These are phyloP conservation scores for Aurelia sp. DNA, from an alignment of 30 jellyfish, hydroid and myxozoan species.

Conservation along the genomic window DNA sequence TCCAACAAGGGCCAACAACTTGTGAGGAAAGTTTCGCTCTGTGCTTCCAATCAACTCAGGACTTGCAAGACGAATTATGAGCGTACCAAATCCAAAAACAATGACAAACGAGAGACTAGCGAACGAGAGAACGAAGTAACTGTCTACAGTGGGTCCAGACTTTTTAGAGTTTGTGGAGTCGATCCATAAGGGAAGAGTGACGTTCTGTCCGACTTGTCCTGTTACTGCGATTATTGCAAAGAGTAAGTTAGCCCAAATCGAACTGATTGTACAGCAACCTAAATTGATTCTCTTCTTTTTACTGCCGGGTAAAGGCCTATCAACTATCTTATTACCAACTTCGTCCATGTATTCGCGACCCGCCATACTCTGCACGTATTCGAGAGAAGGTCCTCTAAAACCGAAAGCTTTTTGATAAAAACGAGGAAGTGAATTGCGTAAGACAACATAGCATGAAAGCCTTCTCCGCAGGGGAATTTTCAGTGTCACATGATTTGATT, in stretches of 20 bases:
- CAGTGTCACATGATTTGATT: no score
- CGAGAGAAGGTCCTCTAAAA: no score
- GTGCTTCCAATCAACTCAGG: conserved; percentile 18
- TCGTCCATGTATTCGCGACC: neutral
- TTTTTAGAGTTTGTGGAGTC: conserved; percentile 10
- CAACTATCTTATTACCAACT: neutral
- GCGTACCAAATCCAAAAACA: conserved; percentile 32
- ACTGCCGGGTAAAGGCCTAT: neutral
- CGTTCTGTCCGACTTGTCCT: conserved; percentile 52
- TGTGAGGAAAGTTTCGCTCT: conserved; percentile 40
- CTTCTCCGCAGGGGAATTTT: no score
- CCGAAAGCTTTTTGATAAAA: no score
- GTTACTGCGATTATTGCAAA: conserved; percentile 15
- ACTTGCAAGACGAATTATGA: neutral
- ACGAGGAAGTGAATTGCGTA: no score
- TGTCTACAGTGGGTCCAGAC: conserved; percentile 32
- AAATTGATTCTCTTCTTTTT: neutral
- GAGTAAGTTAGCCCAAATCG: conserved; percentile 37
- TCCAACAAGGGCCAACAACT: conserved; percentile 21
- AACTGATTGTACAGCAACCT: conserved; percentile 16
- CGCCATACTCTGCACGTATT: neutral
- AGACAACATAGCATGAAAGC: no score
- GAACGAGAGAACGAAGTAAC: conserved; percentile 47
- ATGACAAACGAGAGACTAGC: conserved; percentile 45
- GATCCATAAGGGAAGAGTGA: conserved; percentile 43